A percentile compares a stretch with the other conserved stretches of the same genome.
Conservation (phyloP, 2,113 vertebrate species). For the Callipepla squamata region DNA sequence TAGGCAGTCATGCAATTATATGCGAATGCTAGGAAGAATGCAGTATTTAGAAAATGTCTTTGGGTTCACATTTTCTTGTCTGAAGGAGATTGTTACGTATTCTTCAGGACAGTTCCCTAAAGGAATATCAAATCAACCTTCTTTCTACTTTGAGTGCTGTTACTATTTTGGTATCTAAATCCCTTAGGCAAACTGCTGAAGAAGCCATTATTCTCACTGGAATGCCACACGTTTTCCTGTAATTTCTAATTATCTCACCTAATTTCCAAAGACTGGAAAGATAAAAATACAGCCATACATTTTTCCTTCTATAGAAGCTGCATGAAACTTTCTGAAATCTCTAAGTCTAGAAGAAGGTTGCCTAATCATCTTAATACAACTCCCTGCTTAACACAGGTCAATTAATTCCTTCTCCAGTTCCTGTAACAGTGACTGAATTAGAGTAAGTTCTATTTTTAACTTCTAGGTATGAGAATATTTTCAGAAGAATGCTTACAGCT, state of each 20-base stretch:
- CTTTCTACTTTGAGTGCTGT: slow-evolving; percentile 40
- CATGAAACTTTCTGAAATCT: neutral
- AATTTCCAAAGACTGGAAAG: neutral
- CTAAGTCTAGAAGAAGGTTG: neutral
- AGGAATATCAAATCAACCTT: slow-evolving; percentile 44
- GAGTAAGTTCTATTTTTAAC: neutral
- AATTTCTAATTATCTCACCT: slow-evolving; percentile 7
- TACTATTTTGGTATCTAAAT: slow-evolving; percentile 51
- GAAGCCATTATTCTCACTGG: slow-evolving; percentile 1
- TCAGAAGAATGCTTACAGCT: slow-evolving; percentile 3
- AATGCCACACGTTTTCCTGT: neutral
- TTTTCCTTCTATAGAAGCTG: neutral
- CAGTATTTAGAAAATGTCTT: slow-evolving; percentile 53
- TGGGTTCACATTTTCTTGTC: slow-evolving; percentile 55
- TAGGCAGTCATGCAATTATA: slow-evolving; percentile 25
- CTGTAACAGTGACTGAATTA: neutral
- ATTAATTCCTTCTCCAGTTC: slow-evolving; percentile 32
- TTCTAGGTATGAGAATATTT: slow-evolving; percentile 6
- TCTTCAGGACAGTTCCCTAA: slow-evolving; percentile 44
- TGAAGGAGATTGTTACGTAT: slow-evolving; percentile 61
- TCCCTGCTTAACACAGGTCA: neutral
- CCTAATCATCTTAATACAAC: neutral
- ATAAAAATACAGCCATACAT: neutral
- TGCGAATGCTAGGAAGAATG: slow-evolving; percentile 17
- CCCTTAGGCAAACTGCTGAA: slow-evolving; percentile 21